Evolutionary conservation across 1,140 invertebrate species (phyloP).

Genomic region (Melanaphis sacchari): DNA sequence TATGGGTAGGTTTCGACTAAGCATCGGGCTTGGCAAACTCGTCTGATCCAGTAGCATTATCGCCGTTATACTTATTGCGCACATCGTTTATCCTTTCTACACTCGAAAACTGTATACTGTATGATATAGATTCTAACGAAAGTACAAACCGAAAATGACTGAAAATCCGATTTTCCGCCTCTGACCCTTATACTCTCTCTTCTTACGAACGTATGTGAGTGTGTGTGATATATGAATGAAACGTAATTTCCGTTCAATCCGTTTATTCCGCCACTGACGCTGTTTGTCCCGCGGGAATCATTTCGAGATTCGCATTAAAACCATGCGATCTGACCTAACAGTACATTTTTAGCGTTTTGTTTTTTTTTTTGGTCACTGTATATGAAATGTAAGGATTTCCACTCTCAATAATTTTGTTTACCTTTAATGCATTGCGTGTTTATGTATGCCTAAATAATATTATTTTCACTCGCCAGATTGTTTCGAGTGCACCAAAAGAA

Average conservation of each 20-base stretch:
- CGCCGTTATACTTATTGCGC: too few relatives aligned
- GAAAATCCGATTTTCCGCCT: neutral
- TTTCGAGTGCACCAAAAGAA: neutral
- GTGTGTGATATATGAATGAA: neutral
- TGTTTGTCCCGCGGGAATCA: neutral
- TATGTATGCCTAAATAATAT: neutral
- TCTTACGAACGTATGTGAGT: neutral
- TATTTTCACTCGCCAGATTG: neutral
- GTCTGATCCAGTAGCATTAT: too few relatives aligned
- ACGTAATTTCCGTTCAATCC: slow-evolving; percentile 9
- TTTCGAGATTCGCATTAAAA: neutral
- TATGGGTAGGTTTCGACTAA: too few relatives aligned
- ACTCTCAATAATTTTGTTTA: neutral
- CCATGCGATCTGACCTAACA: neutral
- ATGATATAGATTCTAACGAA: neutral
- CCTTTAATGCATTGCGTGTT: neutral
- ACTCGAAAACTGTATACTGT: neutral
- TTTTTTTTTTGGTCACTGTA: neutral
- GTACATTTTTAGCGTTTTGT: neutral
- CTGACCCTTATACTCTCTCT: neutral
- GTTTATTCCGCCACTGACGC: neutral
- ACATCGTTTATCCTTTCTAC: neutral
- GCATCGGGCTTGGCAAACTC: too few relatives aligned
- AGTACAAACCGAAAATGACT: neutral
- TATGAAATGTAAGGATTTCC: neutral